phyloP scores from a whole-genome alignment of 2,888 invertebrate species.

The Nebria brevicollis region DNA sequence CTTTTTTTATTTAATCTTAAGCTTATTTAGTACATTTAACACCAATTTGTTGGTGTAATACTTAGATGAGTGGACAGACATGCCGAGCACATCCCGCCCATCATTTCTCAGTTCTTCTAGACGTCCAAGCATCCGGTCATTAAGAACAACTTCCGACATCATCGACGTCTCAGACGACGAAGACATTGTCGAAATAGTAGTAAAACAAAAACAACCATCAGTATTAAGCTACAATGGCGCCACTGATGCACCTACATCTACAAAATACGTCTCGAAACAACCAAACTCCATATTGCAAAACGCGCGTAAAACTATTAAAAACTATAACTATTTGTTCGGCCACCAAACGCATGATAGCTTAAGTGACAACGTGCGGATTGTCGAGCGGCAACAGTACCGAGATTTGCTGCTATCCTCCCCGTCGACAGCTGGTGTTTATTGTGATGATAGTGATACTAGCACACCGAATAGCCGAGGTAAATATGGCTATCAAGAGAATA shows the following conservation, averaged over 20 bases:
- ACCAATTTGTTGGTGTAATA: neutral
- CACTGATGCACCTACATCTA: neutral
- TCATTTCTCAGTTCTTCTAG: constrained; percentile 18
- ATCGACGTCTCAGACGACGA: constrained; percentile 60
- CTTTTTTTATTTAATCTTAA: no score
- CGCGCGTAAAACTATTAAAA: constrained; percentile 29
- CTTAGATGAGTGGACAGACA: constrained; percentile 31
- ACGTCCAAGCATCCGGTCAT: constrained; percentile 19
- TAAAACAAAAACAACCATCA: constrained; percentile 16
- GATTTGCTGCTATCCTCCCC: constrained; percentile 65
- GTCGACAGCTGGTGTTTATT: constrained; percentile 46
- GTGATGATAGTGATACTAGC: constrained; percentile 52
- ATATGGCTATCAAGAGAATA: constrained; percentile 47
- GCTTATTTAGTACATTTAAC: no score
- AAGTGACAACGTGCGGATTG: constrained; percentile 67
- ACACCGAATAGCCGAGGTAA: constrained; percentile 53
- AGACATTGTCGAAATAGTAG: constrained; percentile 50
- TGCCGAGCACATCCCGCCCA: constrained; percentile 28
- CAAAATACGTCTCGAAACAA: neutral
- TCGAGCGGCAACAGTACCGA: constrained; percentile 68
- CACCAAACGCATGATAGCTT: constrained; percentile 55
- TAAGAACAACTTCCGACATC: constrained; percentile 50
- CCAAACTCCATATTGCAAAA: constrained; percentile 14
- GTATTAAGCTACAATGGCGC: constrained; percentile 10
- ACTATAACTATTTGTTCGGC: constrained; percentile 34